These are phyloP conservation scores for Acipenser oxyrinchus DNA, from an alignment of 2,797 vertebrate species.

Conservation along the genomic window DNA sequence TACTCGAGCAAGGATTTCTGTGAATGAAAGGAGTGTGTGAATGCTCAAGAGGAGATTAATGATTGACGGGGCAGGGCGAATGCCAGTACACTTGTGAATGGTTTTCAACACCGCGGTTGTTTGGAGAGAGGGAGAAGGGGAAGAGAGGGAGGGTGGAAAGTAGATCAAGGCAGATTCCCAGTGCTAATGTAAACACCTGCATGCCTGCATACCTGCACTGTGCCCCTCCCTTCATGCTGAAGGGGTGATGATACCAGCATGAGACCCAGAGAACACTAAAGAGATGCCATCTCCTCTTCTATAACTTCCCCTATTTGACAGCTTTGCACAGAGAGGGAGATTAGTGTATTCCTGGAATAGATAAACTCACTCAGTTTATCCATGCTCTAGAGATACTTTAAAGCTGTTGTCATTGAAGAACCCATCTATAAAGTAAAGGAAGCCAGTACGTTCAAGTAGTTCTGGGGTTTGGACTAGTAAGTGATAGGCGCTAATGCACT, in stretches of 20 bases:
- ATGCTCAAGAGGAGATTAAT: background rate
- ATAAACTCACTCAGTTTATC: too few relatives aligned
- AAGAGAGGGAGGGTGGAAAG: constrained; percentile 12
- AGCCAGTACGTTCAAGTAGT: too few relatives aligned
- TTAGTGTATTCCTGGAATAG: too few relatives aligned
- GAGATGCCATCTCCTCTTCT: background rate
- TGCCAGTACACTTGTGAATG: constrained; percentile 12
- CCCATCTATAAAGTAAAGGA: too few relatives aligned
- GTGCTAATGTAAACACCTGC: constrained; percentile 18
- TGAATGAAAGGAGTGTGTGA: constrained; percentile 15
- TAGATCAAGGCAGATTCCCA: background rate
- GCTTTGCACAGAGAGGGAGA: too few relatives aligned
- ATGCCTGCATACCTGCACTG: constrained; percentile 4
- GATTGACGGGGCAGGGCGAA: constrained; percentile 7
- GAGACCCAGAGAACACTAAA: background rate
- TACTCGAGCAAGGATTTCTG: background rate
- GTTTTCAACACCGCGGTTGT: constrained; percentile 11
- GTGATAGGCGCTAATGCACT: too few relatives aligned
- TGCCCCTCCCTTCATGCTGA: background rate
- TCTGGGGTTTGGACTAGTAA: too few relatives aligned
- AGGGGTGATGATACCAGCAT: background rate
- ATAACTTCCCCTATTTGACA: background rate
- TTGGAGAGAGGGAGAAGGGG: background rate
- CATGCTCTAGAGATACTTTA: too few relatives aligned
- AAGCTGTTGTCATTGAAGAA: too few relatives aligned